Conservation (phyloP, 2,113 vertebrate genomes). For the Oxyruncus cristatus region DNA sequence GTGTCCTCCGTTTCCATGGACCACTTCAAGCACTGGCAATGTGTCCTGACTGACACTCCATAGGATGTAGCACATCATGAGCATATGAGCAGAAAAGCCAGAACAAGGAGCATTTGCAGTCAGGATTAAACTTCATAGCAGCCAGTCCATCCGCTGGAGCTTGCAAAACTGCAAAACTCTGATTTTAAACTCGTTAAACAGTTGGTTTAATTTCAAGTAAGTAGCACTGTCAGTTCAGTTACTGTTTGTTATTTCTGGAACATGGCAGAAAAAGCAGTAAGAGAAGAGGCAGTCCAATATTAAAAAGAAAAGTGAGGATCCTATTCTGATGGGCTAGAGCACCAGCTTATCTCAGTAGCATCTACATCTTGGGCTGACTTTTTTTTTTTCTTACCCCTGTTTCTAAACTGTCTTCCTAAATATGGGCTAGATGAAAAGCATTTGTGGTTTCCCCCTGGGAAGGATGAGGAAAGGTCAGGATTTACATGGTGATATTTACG, state of each 20-base stretch:
- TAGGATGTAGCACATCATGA: background rate
- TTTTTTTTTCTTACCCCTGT: background rate
- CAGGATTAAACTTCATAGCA: background rate
- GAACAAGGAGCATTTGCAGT: background rate
- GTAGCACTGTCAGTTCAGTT: background rate
- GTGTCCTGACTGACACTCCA: background rate
- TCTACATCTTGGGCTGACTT: background rate
- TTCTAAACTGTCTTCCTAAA: background rate
- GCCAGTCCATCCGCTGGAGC: background rate
- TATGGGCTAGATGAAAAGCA: background rate
- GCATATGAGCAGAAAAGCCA: background rate
- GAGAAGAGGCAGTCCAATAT: background rate
- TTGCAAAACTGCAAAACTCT: background rate
- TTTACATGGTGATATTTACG: constrained; percentile 53
- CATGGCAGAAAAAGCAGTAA: background rate
- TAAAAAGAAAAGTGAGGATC: background rate
- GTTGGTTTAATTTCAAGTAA: constrained; percentile 21
- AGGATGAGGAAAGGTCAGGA: constrained; percentile 28
- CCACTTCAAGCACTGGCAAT: background rate
- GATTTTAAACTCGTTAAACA: background rate
- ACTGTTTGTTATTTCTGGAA: background rate
- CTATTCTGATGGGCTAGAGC: background rate
- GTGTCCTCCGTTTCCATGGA: background rate
- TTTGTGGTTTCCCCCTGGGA: constrained; percentile 3
- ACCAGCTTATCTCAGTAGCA: background rate